Conservation (phyloP, 2,797 vertebrate genomes). For the Sardinella longiceps region DNA sequence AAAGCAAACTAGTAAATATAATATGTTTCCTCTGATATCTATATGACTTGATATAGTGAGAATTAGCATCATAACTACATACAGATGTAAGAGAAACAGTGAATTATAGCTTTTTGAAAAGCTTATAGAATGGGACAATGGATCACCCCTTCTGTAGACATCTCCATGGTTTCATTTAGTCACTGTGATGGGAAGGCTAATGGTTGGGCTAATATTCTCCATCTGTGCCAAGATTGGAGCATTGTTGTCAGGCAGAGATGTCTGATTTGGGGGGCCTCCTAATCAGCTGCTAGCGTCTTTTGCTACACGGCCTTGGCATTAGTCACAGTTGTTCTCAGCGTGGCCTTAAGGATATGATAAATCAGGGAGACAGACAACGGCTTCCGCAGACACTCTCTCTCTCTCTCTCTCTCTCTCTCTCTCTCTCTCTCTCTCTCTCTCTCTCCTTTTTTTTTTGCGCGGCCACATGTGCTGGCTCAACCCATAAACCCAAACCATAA, state of each 20-base stretch:
- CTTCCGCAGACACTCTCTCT: slow-evolving; percentile 16
- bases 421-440: too few relatives aligned
- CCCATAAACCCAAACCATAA: slow-evolving; percentile 42
- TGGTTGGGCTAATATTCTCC: neutral
- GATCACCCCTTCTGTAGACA: neutral
- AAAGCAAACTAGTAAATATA: neutral
- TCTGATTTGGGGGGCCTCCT: neutral
- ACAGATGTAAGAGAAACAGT: slow-evolving; percentile 1
- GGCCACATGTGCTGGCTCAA: slow-evolving; percentile 35
- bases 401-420: too few relatives aligned
- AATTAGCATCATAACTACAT: neutral
- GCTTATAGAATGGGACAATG: neutral
- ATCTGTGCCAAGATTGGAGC: neutral
- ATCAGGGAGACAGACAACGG: slow-evolving; percentile 34
- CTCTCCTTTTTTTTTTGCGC: neutral
- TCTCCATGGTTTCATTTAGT: neutral
- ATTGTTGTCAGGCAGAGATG: neutral
- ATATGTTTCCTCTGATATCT: neutral
- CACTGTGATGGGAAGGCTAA: neutral
- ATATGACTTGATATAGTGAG: neutral
- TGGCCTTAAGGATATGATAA: slow-evolving; percentile 25
- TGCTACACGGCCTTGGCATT: neutral
- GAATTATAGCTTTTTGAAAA: neutral
- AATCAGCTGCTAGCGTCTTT: slow-evolving; percentile 3
- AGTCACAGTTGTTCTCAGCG: neutral